Evolutionary conservation across 1,140 invertebrate species (phyloP).

Genomic region (Stratiolaelaps scimitus): DNA sequence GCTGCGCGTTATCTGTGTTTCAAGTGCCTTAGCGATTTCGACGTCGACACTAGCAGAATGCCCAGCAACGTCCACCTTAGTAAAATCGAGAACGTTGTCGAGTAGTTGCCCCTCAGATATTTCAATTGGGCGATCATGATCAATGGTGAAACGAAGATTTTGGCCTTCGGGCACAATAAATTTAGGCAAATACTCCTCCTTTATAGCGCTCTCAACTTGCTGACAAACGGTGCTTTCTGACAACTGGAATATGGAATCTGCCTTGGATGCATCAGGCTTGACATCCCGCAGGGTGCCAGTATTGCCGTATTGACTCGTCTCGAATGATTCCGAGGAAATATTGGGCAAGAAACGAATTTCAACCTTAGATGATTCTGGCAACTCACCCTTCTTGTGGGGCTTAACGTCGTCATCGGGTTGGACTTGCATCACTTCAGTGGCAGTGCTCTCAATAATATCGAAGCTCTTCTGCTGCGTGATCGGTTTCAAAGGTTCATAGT

Average conservation of each 20-base stretch:
- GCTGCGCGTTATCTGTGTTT: neutral
- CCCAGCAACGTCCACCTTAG: neutral
- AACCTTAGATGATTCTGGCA: neutral
- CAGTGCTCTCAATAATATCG: slow-evolving; percentile 8
- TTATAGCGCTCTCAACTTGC: slow-evolving; percentile 13
- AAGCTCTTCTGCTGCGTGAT: neutral
- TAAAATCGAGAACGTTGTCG: neutral
- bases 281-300: neutral
- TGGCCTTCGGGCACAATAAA: slow-evolving; percentile 4
- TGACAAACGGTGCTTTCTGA: neutral
- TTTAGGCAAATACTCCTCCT: slow-evolving; percentile 19
- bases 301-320: slow-evolving; percentile 11
- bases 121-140: neutral
- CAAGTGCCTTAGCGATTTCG: neutral
- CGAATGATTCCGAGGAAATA: slow-evolving; percentile 15
- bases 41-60: neutral
- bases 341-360: slow-evolving; percentile 11
- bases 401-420: neutral
- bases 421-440: neutral
- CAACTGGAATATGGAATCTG: slow-evolving; percentile 10
- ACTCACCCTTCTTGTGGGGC: neutral
- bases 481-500: neutral
- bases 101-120: neutral
- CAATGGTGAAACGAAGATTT: slow-evolving; percentile 14
- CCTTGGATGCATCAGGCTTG: neutral